Base-by-base conservation (phyloP, 2,113 vertebrate species). In the Anhinga anhinga region DNA sequence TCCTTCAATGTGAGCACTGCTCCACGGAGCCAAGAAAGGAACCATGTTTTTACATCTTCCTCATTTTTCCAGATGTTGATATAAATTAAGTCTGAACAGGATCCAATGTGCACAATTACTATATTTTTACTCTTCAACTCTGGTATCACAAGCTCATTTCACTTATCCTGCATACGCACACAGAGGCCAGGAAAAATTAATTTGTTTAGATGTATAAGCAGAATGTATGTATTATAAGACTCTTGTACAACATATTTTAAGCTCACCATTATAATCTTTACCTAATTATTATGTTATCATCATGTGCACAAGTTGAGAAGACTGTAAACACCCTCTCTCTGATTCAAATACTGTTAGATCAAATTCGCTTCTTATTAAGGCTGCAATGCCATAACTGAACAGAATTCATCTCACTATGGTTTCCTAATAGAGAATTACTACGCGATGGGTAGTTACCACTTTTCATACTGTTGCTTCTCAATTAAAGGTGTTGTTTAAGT, bases 401-500 rank as follows among this genome's bases (percentile, higher is more conserved):
- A 88, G 58, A 84, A 81, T 94, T 92, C 38, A 52, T 53, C 30
- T 69, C 70, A 34, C 49, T 83, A 16, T n/a, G 30, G 63, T 69
- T 95, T 90, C 81, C 34, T 80, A 67, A 82, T 36, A 63, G 18
- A 88, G 18, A 80, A 59, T 71, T 82, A 47, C 62, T 47, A 38
- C 30, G 52, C 4, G 2, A 91, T 85, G 91, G 15, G 38, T n/a
- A 69, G 42, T 49, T 89, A 42, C 27, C 40, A 42, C 36, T 93
- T 88, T 83, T 88, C 23, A 40, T 74, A 22, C 20, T 58, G 21
- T 32, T 23, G 6, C 18, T 96, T 79, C 71, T 93, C 76, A 72
- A 34, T 84, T 94, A 72, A 59, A 93, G 38, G 49, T 83, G 55
- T 29, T 90, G 59, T 91, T 94, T 95, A 92, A 86, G 56, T 88